phyloP scores from a whole-genome alignment of 1,140 invertebrate species.

The Macrobrachium nipponense region DNA sequence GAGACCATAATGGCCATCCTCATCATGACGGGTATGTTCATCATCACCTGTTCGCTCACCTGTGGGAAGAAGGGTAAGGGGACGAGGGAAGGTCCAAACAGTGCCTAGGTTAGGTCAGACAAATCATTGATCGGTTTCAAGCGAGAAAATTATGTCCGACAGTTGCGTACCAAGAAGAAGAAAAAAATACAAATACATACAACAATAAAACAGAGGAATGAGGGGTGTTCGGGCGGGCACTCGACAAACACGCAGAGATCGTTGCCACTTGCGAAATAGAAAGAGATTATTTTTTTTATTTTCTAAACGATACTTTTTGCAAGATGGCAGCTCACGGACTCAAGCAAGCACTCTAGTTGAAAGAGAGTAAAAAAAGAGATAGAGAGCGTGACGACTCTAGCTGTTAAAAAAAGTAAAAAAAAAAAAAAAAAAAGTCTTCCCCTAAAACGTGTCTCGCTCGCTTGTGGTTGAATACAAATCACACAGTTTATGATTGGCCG shows the following conservation, averaged over 20 bases:
- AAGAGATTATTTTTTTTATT: too few species aligned
- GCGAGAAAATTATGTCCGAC: background rate
- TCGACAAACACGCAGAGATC: too few species aligned
- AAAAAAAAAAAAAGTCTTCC: background rate
- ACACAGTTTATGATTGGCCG: too few species aligned
- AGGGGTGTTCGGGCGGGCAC: too few species aligned
- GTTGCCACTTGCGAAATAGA: too few species aligned
- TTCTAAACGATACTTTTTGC: too few species aligned
- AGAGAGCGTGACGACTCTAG: constrained; percentile 1
- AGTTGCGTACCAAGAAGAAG: background rate
- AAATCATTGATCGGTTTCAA: background rate
- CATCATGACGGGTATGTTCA: constrained; percentile 42
- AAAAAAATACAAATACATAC: background rate
- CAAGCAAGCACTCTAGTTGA: background rate
- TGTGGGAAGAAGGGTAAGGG: constrained; percentile 38
- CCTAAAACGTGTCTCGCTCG: too few species aligned
- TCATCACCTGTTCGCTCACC: constrained; percentile 47
- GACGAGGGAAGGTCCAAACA: constrained; percentile 26
- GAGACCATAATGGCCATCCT: constrained; percentile 49
- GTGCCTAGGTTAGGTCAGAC: constrained; percentile 37
- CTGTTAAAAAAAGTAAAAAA: background rate
- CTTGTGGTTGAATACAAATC: too few species aligned
- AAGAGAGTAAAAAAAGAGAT: background rate
- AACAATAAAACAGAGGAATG: too few species aligned
- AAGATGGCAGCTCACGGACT: constrained; percentile 17